A percentile compares a stretch with the other conserved stretches of the same genome.
Evolutionary conservation across 2,797 vertebrate genomes (phyloP).

Genomic region (Agapornis canus): DNA sequence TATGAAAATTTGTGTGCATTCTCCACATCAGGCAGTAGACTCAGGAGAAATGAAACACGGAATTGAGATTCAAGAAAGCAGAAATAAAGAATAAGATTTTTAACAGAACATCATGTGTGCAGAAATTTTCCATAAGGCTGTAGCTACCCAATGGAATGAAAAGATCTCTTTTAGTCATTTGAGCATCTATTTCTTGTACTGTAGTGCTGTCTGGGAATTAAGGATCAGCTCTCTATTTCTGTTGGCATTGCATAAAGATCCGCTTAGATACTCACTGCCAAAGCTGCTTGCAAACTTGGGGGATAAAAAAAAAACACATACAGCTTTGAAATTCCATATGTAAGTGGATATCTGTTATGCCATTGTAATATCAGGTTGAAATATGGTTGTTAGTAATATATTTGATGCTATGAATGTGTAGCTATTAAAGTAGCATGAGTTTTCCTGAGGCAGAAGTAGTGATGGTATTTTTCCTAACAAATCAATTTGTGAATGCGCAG

Average conservation of each 20-base stretch:
- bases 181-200: background rate
- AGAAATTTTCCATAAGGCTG: background rate
- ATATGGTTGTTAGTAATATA: background rate
- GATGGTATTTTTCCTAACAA: background rate
- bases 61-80: background rate
- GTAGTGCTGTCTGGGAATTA: background rate
- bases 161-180: background rate
- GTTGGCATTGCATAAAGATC: background rate
- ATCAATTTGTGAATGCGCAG: background rate
- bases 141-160: background rate
- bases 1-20: background rate
- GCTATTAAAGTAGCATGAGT: background rate
- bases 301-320: fast-evolving
- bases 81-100: background rate
- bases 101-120: background rate
- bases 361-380: background rate
- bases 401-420: background rate
- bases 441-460: background rate
- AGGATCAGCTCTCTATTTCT: background rate
- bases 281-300: background rate
- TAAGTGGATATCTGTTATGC: background rate
- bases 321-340: background rate
- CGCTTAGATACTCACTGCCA: background rate
- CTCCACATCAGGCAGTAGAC: background rate
- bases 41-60: background rate